Conservation (phyloP, 92 coral and sea anemone genomes). For the Epizoanthus rinbou region DNA sequence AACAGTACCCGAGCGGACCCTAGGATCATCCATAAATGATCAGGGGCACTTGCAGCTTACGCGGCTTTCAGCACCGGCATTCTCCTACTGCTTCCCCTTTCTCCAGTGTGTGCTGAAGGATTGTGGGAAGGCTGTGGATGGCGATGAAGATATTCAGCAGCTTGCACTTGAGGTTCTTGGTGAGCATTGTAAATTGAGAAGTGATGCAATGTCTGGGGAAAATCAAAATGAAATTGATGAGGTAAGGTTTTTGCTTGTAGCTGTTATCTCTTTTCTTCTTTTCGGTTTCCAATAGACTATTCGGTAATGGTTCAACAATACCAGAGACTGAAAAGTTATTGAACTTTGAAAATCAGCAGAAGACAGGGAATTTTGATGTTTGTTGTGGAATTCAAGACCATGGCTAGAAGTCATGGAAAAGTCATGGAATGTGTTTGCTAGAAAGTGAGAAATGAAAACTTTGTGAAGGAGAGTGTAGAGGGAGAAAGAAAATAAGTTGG, state of each 20-base stretch:
- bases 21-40: slow-evolving; percentile 27
- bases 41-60: slow-evolving; percentile 2
- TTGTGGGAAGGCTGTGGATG: slow-evolving; percentile 71
- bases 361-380: too few species aligned
- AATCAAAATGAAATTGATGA: slow-evolving; percentile 60
- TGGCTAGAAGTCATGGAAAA: too few species aligned
- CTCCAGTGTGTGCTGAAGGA: slow-evolving; percentile 72
- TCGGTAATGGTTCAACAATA: too few species aligned
- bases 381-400: too few species aligned
- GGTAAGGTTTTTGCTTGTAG: slow-evolving; percentile 35
- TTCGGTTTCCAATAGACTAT: background rate
- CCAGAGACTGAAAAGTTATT: too few species aligned
- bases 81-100: slow-evolving; percentile 90
- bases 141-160: slow-evolving; percentile 78
- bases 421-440: too few species aligned
- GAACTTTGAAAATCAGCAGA: too few species aligned
- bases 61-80: slow-evolving; percentile 81
- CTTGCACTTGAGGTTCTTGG: slow-evolving; percentile 75
- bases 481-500: too few species aligned
- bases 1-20: slow-evolving; percentile 43
- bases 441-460: too few species aligned
- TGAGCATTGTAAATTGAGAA: slow-evolving; percentile 86
- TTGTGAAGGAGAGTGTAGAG: too few species aligned
- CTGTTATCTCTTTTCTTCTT: background rate
- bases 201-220: slow-evolving; percentile 41